These are phyloP conservation scores for Phrynocephalus versicolor DNA, from an alignment of 2,113 vertebrate species.

Conservation along the genomic window DNA sequence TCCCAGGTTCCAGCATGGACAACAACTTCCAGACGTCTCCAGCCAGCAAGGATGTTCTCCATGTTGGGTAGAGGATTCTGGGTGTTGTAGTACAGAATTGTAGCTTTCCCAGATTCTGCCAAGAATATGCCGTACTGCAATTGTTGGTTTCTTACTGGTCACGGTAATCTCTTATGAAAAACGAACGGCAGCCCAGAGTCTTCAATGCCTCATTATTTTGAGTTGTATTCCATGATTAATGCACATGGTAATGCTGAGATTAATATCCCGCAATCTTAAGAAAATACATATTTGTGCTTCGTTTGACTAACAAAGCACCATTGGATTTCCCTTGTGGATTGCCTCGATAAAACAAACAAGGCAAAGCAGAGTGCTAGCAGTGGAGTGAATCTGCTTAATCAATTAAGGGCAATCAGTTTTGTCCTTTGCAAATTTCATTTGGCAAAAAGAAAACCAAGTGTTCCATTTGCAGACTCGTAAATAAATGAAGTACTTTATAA, in stretches of 20 bases:
- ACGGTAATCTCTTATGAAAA: too few species aligned
- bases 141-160: too few species aligned
- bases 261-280: constrained; percentile 28
- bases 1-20: too few species aligned
- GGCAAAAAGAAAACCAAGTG: constrained; percentile 63
- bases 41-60: too few species aligned
- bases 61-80: too few species aligned
- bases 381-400: constrained; percentile 68
- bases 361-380: constrained; percentile 62
- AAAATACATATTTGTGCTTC: constrained; percentile 68
- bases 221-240: neutral
- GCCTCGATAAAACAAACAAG: constrained; percentile 58
- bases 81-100: too few species aligned
- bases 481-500: constrained; percentile 23
- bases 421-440: constrained; percentile 66
- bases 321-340: constrained; percentile 28
- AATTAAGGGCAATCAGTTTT: constrained; percentile 70
- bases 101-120: too few species aligned
- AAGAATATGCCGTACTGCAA: too few species aligned
- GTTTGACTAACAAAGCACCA: constrained; percentile 56
- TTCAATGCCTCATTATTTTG: neutral
- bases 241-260: neutral
- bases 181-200: neutral
- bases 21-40: too few species aligned
- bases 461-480: constrained; percentile 58